phyloP scores from a whole-genome alignment of 2,888 invertebrate species.

The Seira ritae region DNA sequence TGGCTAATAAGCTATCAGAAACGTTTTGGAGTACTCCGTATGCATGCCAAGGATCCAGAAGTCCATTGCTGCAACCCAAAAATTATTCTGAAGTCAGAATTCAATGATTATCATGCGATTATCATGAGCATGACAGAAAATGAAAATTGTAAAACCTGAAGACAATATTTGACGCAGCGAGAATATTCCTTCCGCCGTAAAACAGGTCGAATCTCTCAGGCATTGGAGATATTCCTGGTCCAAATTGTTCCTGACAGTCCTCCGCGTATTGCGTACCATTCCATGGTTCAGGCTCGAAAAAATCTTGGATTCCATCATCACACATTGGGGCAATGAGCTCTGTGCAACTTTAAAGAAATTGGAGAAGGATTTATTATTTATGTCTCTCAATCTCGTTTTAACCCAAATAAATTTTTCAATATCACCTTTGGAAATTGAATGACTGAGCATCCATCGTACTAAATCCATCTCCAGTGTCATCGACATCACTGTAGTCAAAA shows the following conservation, averaged over 20 bases:
- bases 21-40: constrained; percentile 86
- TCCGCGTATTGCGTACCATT: constrained; percentile 81
- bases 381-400: constrained; percentile 4
- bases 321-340: constrained; percentile 99
- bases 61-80: constrained; percentile 85
- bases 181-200: constrained; percentile 88
- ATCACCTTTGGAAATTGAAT: constrained; percentile 41
- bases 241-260: constrained; percentile 80
- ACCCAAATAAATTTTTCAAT: background rate
- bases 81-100: background rate
- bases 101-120: background rate
- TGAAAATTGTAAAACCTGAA: constrained; percentile 75
- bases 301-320: constrained; percentile 84
- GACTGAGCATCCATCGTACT: constrained; percentile 35
- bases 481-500: constrained; percentile 79
- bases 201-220: constrained; percentile 82
- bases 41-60: constrained; percentile 91
- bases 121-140: background rate
- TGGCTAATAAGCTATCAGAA: constrained; percentile 81
- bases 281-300: constrained; percentile 89
- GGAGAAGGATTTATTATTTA: background rate
- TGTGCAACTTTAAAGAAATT: constrained; percentile 80
- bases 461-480: constrained; percentile 75
- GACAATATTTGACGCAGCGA: constrained; percentile 79
- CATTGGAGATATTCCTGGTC: constrained; percentile 82